Conservation (phyloP, 2,888 invertebrate species). For the Philopedon plagiatum region DNA sequence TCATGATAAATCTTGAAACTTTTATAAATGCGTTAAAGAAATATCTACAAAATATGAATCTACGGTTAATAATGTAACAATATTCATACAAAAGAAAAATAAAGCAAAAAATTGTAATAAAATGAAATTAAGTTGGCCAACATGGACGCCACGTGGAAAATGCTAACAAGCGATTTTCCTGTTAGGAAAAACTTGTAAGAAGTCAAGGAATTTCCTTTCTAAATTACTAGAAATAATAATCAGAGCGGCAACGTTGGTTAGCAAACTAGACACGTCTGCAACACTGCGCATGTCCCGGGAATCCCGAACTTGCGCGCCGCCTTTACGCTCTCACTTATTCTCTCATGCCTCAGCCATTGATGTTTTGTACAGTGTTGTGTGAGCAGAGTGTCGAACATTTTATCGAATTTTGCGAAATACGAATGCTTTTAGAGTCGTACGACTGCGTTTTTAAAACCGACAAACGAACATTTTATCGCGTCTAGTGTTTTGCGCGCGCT, state of each 20-base stretch:
- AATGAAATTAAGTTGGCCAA: no score
- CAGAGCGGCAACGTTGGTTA: slow-evolving; percentile 23
- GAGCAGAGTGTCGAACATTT: slow-evolving; percentile 22
- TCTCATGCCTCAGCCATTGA: slow-evolving; percentile 26
- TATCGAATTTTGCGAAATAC: slow-evolving; percentile 48
- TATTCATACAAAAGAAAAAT: no score
- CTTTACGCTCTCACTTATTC: slow-evolving; percentile 56
- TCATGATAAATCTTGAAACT: no score
- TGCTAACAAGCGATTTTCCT: no score
- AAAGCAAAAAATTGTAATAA: no score
- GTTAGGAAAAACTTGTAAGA: no score
- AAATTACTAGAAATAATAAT: not conserved
- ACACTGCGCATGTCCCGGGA: slow-evolving; percentile 64
- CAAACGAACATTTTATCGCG: slow-evolving; percentile 30
- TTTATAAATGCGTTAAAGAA: no score
- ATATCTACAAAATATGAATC: no score
- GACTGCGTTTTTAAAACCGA: slow-evolving; percentile 21
- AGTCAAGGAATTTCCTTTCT: not conserved
- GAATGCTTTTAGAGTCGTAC: slow-evolving; percentile 43
- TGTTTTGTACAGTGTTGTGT: slow-evolving; percentile 34
- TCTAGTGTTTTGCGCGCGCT: slow-evolving; percentile 22
- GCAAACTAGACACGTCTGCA: not conserved
- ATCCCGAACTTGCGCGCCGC: slow-evolving; percentile 60
- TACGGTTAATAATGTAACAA: no score
- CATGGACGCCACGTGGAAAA: no score